Base-by-base conservation (phyloP, 2,113 vertebrate species). In the Ivindomyrus marchei region DNA sequence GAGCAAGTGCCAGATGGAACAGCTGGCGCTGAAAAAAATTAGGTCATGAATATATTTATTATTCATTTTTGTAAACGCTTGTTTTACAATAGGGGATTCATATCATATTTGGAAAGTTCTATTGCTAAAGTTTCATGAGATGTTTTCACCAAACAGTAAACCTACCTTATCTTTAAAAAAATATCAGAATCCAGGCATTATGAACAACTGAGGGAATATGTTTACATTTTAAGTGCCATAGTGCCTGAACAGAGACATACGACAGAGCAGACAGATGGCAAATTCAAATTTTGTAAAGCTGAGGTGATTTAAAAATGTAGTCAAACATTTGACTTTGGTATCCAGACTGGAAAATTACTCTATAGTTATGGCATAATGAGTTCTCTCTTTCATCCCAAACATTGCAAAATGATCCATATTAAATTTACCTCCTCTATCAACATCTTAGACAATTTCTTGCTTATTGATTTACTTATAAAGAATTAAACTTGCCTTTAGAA, bases 1-100 rank as follows among this genome's bases (percentile, higher is more conserved):
- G 84, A 86, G 45, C 11, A 47, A 50, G 10, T 21, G 84, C 84
- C 45, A 27, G 84, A 86, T 86, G 84, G 84, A 86, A 49, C 84
- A 47, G 84, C 84, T 86, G 84, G 84, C 4, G 3, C 46, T 4
- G 24, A 50, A 86, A 46, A 85, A 50, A 50, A 13, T 50, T 49
- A 11, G 84, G 45, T 86, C 84, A 86, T 15, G 24, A 50, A 86
- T 86, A 86, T 85, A 49, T 49, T 85, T 46, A 85, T 49, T 86
- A 86, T 86, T 80, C 47, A 86, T 86, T 47, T 86, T 50, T 50
- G 45, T 50, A 86, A 50, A 21, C 24, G 24, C 47, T 86, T 49
- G 49, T 49, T 86, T 86, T 86, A 86, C 45, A 86, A 27, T n/a
- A n/a, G 11, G n/a, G 84, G 45, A 86, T 50, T 50, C 74, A 80